Evolutionary conservation across 2,113 vertebrate genomes (phyloP).

Genomic region (Clarias gariepinus): DNA sequence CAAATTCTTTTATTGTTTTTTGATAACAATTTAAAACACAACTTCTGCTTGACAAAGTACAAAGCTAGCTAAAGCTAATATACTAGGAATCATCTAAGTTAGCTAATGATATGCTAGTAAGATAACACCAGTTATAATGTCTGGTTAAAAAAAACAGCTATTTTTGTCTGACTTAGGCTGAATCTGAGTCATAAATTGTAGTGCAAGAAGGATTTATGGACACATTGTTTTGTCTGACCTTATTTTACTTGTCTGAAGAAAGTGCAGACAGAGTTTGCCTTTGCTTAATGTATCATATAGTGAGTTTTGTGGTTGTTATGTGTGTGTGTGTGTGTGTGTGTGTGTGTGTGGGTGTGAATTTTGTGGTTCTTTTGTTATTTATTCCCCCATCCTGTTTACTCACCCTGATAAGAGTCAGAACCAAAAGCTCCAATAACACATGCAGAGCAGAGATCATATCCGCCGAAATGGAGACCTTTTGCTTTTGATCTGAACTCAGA

Average conservation of each 20-base stretch:
- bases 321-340: conserved; percentile 2
- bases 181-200: background rate
- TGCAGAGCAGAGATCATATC: conserved; percentile 46
- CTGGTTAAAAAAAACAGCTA: background rate
- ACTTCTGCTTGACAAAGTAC: background rate
- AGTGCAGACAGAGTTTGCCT: background rate
- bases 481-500: conserved; percentile 51
- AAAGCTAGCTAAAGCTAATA: background rate
- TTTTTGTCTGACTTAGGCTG: background rate
- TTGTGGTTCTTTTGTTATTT: conserved; percentile 6
- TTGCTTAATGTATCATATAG: background rate
- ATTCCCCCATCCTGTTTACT: conserved; percentile 38
- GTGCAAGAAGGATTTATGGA: background rate
- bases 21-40: background rate
- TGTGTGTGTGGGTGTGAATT: conserved; percentile 12
- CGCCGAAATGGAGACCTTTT: conserved; percentile 12
- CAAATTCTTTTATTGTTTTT: background rate
- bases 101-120: background rate
- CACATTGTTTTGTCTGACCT: conserved; percentile 5
- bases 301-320: background rate
- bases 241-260: background rate
- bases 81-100: background rate
- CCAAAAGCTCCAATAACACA: conserved; percentile 46
- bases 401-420: conserved; percentile 34
- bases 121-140: background rate